Base-by-base conservation (phyloP, 2,888 invertebrate genomes). In the Cataglyphis cursor region DNA sequence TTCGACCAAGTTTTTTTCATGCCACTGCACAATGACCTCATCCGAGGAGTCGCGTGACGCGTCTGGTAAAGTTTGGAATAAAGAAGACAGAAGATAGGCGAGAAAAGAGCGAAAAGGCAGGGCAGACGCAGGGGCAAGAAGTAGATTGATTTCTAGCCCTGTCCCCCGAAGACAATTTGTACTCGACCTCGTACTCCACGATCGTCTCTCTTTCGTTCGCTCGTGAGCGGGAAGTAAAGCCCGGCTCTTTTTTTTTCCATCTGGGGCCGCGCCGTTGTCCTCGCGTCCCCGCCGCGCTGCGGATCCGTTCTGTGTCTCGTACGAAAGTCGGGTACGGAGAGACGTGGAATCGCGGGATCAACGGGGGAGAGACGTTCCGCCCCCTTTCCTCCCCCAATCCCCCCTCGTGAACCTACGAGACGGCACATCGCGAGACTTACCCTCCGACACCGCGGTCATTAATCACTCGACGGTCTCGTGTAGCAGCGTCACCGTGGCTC, bases 141-240 rank as follows among this genome's bases (percentile, higher is more conserved):
- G 91, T 92, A 91, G 91, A 93, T 93, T 93, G 93, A 92, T 93
- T 93, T 91, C 89, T 90, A 87, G 86, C 88, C 87, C 89, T 90
- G 90, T 91, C 92, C 91, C 91, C 92, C 88, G 89, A 89, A 91
- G 91, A 91, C 92, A 92, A 93, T 93, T 93, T 93, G 92, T 93
- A 93, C 91, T 88, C 91, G 89, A 89, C 88, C 91, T 89, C 90
- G 88, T 90, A 87, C 90, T 89, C 87, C 87, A 81, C 89, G 89
- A 90, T 91, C 89, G 88, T 92, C 87, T 89, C 87, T 89, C 91
- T 91, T 89, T 92, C 88, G 89, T 83, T 92, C 90, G 87, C 91
- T 89, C 91, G 91, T 90, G 90, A 92, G 91, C 90, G 87, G 91
- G 89, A 92, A 92, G 91, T 91, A 90, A 92, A 93, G 85, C 89